Evolutionary conservation across 1,140 invertebrate genomes (phyloP).

Genomic region (Camponotus pennsylvanicus): DNA sequence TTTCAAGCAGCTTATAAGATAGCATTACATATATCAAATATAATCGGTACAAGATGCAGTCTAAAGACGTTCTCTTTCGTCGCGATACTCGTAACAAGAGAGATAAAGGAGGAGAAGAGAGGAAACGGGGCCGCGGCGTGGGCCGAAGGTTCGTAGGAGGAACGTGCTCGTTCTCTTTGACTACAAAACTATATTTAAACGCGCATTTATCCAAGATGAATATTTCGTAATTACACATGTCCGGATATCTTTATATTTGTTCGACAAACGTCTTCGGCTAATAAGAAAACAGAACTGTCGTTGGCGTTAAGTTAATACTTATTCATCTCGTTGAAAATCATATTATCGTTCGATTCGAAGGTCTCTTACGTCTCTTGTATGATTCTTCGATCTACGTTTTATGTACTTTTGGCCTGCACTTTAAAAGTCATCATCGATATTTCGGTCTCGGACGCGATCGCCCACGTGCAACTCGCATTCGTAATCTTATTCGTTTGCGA

Average conservation of each 20-base stretch:
- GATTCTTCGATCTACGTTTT: neutral
- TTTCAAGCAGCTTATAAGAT: neutral
- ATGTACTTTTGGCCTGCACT: neutral
- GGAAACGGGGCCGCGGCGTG: constrained; percentile 73
- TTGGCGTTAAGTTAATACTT: neutral
- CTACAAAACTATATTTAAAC: constrained; percentile 80
- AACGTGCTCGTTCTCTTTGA: constrained; percentile 68
- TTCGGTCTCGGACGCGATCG: constrained; percentile 20
- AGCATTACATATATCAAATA: constrained; percentile 24
- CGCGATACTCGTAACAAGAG: too few species aligned
- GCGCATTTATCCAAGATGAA: constrained; percentile 67
- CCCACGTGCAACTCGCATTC: too few species aligned
- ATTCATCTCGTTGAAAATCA: neutral
- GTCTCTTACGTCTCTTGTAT: neutral
- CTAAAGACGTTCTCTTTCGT: neutral
- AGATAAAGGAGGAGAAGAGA: constrained; percentile 22
- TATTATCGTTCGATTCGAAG: neutral
- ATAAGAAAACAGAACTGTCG: neutral
- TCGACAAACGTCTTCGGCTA: neutral
- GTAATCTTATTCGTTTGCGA: neutral
- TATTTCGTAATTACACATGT: constrained; percentile 57
- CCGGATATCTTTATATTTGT: constrained; percentile 21
- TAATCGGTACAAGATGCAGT: neutral
- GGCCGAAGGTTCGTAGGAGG: constrained; percentile 77
- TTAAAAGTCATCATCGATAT: constrained; percentile 29